Base-by-base conservation (phyloP, 1,140 invertebrate species). In the Drosophila subpulchrella region DNA sequence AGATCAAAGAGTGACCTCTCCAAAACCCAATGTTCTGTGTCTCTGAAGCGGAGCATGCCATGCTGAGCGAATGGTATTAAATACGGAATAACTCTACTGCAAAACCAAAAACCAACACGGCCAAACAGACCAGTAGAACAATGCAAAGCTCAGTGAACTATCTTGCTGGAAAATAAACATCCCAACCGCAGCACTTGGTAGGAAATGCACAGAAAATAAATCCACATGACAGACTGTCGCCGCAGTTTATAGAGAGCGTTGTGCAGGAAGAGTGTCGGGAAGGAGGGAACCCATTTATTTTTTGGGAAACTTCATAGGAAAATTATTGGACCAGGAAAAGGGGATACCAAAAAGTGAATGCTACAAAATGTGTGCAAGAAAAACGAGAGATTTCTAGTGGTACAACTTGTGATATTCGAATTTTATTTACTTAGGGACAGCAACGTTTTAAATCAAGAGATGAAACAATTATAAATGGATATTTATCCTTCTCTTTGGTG, bases 21-120 rank as follows among this genome's bases (percentile, higher is more conserved):
- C 1, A 13, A 13, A 50, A 27, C 8, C 7, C 32, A 8, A 88
- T 88, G 83, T 89, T 88, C 58, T 77, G 84, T 89, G 48, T 70
- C 34, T 72, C 50, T 73, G 84, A 89, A 77, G 61, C 54, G 83
- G 84, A 88, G 60, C 79, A 79, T 88, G 67, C 72, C 72, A 88
- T 88, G 84, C 81, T 83, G 56, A 60, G 56, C 67, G 79, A 88
- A 79, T 88, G 83, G 83, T 89, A 88, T 75, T 89, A 77, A 66
- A 73, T 75, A 47, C 65, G 30, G 46, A 72, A 73, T 82, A 62
- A 65, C 50, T 66, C 60, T 67, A 63, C 15, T 12, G 50, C 30
- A 27, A 51, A 38, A 42, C 13, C 8, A 57, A 51, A 51, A 54
- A 41, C 20, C 27, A 32, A 55, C 34, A 13, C 34, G 24, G 5